Evolutionary conservation across 1,140 invertebrate genomes (phyloP).

Genomic region (Drosophila bocqueti): DNA sequence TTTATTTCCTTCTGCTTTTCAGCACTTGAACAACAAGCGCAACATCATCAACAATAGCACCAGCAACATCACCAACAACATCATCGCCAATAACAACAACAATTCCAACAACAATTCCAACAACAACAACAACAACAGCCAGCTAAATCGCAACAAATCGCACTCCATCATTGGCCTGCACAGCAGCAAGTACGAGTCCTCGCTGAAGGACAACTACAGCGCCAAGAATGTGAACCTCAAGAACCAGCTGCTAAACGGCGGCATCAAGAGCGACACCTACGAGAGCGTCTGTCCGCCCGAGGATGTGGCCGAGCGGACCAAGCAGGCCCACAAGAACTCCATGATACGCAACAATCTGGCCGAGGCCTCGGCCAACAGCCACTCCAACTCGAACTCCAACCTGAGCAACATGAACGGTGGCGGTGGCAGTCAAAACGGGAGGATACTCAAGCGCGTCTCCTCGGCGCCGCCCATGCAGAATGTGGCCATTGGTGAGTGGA

Average conservation of each 20-base stretch:
- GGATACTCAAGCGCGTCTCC: constrained; percentile 85
- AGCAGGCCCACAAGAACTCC: constrained; percentile 80
- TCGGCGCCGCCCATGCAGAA: constrained; percentile 85
- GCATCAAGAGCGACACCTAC: constrained; percentile 84
- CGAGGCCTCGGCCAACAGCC: constrained; percentile 34
- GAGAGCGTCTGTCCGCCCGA: constrained; percentile 85
- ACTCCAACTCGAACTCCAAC: constrained; percentile 37
- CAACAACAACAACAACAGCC: constrained; percentile 55
- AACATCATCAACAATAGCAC: constrained; percentile 48
- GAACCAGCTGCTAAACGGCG: constrained; percentile 66
- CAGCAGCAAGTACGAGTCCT: constrained; percentile 77
- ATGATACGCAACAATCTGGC: constrained; percentile 79
- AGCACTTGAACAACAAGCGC: constrained; percentile 81
- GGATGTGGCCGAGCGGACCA: constrained; percentile 81
- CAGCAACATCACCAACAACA: constrained; percentile 41
- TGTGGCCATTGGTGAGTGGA: constrained; percentile 66
- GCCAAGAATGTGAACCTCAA: constrained; percentile 75
- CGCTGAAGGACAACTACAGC: constrained; percentile 70
- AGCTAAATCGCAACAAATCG: constrained; percentile 79
- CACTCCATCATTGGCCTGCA: constrained; percentile 79
- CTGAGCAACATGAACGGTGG: constrained; percentile 45
- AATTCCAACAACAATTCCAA: constrained; percentile 2
- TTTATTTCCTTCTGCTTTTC: neutral
- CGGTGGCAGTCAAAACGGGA: constrained; percentile 47
- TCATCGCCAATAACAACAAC: constrained; percentile 39